These are phyloP conservation scores for Homalodisca vitripennis DNA, from an alignment of 1,140 invertebrate species.

Conservation along the genomic window DNA sequence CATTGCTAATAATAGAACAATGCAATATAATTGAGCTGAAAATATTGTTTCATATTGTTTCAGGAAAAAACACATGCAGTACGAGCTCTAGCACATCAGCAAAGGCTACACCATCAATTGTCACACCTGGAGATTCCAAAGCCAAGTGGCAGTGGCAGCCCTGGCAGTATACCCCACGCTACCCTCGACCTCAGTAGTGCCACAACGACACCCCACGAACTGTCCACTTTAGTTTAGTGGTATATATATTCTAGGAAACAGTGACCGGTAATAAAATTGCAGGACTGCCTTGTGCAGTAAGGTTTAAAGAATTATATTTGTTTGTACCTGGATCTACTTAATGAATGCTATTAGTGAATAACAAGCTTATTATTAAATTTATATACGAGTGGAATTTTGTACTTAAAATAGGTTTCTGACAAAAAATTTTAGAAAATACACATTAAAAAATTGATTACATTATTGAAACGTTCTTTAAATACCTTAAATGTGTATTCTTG, in stretches of 20 bases:
- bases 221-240: constrained; percentile 62
- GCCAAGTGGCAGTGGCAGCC: constrained; percentile 58
- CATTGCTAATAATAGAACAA: too few species aligned
- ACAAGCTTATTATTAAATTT: too few species aligned
- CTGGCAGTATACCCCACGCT: constrained; percentile 56
- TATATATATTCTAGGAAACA: not conserved
- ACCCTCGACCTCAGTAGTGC: constrained; percentile 66
- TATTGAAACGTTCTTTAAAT: too few species aligned
- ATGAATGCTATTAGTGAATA: too few species aligned
- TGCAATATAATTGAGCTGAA: too few species aligned
- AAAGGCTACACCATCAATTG: constrained; percentile 42
- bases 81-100: constrained; percentile 51
- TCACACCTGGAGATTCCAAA: constrained; percentile 17
- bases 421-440: too few species aligned
- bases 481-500: too few species aligned
- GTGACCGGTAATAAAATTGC: not conserved
- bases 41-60: too few species aligned
- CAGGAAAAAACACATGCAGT: constrained; percentile 63
- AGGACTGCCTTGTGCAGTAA: not conserved
- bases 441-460: too few species aligned
- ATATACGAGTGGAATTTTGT: too few species aligned
- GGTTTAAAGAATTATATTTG: not conserved
- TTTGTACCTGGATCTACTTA: too few species aligned
- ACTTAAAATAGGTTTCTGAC: too few species aligned
- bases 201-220: constrained; percentile 62